Percentiles rank a stretch among this genome's conserved stretches.
These are phyloP conservation scores for Pseudomugil tenellus DNA, from an alignment of 2,797 vertebrate genomes.

Conservation along the genomic window DNA sequence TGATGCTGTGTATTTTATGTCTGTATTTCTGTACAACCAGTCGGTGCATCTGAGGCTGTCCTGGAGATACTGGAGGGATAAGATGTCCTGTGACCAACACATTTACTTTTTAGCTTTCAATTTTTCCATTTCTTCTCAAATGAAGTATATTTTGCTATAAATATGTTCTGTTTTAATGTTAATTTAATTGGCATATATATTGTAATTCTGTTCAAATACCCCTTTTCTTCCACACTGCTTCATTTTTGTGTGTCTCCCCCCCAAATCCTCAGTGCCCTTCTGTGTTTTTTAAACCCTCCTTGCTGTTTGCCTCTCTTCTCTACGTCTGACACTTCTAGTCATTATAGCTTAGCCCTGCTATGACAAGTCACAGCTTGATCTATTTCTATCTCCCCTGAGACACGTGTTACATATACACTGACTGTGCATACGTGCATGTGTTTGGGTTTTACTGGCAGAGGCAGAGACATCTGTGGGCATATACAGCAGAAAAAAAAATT, in stretches of 20 bases:
- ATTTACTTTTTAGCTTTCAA: not conserved
- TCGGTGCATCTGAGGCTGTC: not conserved
- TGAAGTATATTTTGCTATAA: not conserved
- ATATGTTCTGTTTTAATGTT: not conserved
- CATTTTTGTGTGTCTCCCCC: constrained; percentile 33
- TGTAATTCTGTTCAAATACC: not conserved
- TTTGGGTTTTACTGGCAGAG: constrained; percentile 12
- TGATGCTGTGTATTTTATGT: no score
- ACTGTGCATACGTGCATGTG: constrained; percentile 37
- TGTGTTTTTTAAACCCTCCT: constrained; percentile 29
- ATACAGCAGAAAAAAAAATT: not conserved
- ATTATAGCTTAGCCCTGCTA: constrained; percentile 68
- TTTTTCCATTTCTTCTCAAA: not conserved
- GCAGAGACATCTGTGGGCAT: constrained; percentile 23
- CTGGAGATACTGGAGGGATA: not conserved
- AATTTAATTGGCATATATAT: not conserved
- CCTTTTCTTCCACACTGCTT: constrained; percentile 16
- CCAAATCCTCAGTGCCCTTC: constrained; percentile 31
- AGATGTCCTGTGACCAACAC: no score
- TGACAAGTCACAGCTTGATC: constrained; percentile 66
- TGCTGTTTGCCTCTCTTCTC: constrained; percentile 47
- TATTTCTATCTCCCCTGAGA: constrained; percentile 69
- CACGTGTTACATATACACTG: constrained; percentile 59
- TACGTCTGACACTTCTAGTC: constrained; percentile 67
- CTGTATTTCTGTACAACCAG: not conserved